Conservation (phyloP, 2,888 invertebrate species). For the Drepana falcataria region DNA sequence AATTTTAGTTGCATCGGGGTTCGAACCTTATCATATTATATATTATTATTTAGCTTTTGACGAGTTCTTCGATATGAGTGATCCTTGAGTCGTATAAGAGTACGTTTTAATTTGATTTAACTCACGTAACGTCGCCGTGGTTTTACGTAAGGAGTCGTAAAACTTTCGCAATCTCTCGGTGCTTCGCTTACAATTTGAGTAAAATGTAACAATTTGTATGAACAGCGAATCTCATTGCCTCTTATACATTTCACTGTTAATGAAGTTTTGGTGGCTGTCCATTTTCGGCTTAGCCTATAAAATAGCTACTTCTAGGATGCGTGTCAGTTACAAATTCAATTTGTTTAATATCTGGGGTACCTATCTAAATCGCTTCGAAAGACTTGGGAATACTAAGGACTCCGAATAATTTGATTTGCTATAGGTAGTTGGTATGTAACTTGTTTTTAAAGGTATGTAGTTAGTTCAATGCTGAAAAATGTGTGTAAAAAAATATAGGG, state of each 20-base stretch:
- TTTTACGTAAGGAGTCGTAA: neutral
- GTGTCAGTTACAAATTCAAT: neutral
- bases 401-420: too few relatives aligned
- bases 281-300: neutral
- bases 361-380: too few relatives aligned
- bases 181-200: neutral
- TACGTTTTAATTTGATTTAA: neutral
- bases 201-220: conserved; percentile 3
- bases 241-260: neutral
- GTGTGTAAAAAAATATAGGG: too few relatives aligned
- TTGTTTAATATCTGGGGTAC: neutral
- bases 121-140: neutral
- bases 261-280: neutral
- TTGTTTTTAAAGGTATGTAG: too few relatives aligned
- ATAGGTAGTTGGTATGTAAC: too few relatives aligned
- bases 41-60: too few relatives aligned
- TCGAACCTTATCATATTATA: too few relatives aligned
- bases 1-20: too few relatives aligned
- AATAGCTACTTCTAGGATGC: neutral
- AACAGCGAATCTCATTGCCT: neutral
- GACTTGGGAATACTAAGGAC: too few relatives aligned
- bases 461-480: too few relatives aligned
- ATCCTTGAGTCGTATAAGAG: too few relatives aligned
- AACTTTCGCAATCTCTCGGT: neutral
- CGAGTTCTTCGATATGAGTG: too few relatives aligned